Evolutionary conservation across 2,888 invertebrate species (phyloP).

Genomic region (Sinelater perroti): DNA sequence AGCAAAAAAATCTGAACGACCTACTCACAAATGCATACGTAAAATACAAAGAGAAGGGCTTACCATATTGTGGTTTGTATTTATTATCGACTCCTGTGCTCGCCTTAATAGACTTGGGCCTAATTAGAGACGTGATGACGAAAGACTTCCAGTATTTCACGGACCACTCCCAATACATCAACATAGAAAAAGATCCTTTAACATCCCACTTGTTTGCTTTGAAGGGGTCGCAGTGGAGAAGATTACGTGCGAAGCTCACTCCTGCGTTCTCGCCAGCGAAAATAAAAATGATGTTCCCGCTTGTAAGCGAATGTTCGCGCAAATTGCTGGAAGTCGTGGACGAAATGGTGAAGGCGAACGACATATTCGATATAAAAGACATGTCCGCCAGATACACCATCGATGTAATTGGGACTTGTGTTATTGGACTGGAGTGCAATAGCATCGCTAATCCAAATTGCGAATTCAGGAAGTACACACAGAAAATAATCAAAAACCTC

Average conservation of each 20-base stretch:
- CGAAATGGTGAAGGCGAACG: slow-evolving; percentile 3
- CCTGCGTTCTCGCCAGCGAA: slow-evolving; percentile 42
- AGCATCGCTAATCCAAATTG: slow-evolving; percentile 64
- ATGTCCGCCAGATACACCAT: slow-evolving; percentile 65
- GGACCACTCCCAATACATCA: slow-evolving; percentile 66
- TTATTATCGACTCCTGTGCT: too few relatives aligned
- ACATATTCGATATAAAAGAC: slow-evolving; percentile 52
- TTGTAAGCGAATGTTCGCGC: slow-evolving; percentile 27
- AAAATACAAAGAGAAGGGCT: too few relatives aligned
- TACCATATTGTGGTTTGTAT: too few relatives aligned
- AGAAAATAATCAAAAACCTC: slow-evolving; percentile 25
- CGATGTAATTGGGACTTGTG: slow-evolving; percentile 67
- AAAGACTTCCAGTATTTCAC: too few relatives aligned
- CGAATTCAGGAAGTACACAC: slow-evolving; percentile 57
- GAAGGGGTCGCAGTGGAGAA: slow-evolving; percentile 67
- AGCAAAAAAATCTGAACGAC: too few relatives aligned
- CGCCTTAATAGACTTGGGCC: too few relatives aligned
- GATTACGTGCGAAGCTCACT: slow-evolving; percentile 57
- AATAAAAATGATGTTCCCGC: slow-evolving; percentile 42
- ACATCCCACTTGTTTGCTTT: slow-evolving; percentile 65
- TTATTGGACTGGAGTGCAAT: slow-evolving; percentile 68
- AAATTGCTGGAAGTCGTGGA: slow-evolving; percentile 27
- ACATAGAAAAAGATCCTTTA: slow-evolving; percentile 65
- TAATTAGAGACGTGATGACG: too few relatives aligned
- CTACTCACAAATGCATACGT: too few relatives aligned